phyloP scores from a whole-genome alignment of 2,113 vertebrate species.

The Hypomesus transpacificus region DNA sequence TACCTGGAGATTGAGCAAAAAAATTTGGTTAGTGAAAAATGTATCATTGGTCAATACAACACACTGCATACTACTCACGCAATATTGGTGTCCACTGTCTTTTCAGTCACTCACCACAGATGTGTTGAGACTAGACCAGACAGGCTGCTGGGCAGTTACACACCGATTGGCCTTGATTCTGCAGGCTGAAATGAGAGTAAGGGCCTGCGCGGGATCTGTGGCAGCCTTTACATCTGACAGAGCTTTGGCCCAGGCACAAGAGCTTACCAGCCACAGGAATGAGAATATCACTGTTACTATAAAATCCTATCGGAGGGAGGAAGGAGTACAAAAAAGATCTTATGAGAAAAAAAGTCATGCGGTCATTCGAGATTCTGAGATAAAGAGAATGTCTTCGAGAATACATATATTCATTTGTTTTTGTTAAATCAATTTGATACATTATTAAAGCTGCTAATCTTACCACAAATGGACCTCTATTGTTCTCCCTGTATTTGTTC shows the following conservation, averaged over 20 bases:
- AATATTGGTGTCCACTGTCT: too few species aligned
- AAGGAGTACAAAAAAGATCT: slow-evolving; percentile 8
- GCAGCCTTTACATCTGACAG: slow-evolving; percentile 88
- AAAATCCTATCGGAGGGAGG: slow-evolving; percentile 81
- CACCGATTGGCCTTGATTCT: slow-evolving; percentile 87
- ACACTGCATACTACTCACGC: too few species aligned
- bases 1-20: slow-evolving; percentile 68
- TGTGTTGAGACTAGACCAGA: slow-evolving; percentile 91
- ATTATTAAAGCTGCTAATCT: slow-evolving; percentile 58
- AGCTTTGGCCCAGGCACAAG: slow-evolving; percentile 92
- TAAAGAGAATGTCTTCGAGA: too few species aligned
- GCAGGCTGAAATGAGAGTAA: slow-evolving; percentile 89
- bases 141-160: slow-evolving; percentile 78
- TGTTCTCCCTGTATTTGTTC: slow-evolving; percentile 97
- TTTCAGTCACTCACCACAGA: slow-evolving; percentile 80
- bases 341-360: neutral
- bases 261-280: slow-evolving; percentile 90
- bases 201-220: slow-evolving; percentile 84
- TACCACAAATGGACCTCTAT: slow-evolving; percentile 94
- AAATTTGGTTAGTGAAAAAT: neutral
- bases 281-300: slow-evolving; percentile 91
- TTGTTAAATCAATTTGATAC: neutral
- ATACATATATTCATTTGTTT: too few species aligned
- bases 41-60: neutral
- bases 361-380: too few species aligned